A percentile compares a stretch with the other conserved stretches of the same genome.
Evolutionary conservation across 1,140 invertebrate species (phyloP).

Genomic region (Cyclina sinensis): DNA sequence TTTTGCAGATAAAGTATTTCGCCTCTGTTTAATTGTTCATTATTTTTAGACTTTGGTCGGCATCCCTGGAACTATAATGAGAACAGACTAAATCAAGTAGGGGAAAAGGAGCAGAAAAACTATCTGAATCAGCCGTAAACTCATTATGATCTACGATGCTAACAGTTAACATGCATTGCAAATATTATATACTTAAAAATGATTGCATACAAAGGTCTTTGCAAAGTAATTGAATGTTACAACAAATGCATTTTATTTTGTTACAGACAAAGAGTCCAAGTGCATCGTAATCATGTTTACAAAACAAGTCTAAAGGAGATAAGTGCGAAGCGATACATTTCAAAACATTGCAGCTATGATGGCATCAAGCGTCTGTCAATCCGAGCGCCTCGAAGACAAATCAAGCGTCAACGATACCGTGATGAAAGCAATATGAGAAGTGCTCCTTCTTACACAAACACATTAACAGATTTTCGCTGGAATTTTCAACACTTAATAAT

Average conservation of each 20-base stretch:
- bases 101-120: too few relatives aligned
- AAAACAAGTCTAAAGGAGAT: neutral
- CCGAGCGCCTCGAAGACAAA: constrained; percentile 38
- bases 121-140: too few relatives aligned
- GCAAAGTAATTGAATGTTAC: too few relatives aligned
- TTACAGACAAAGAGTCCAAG: neutral
- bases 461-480: constrained; percentile 67
- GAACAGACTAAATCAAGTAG: too few relatives aligned
- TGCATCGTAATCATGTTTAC: neutral
- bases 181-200: too few relatives aligned
- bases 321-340: neutral
- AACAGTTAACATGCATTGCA: too few relatives aligned
- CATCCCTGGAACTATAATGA: neutral
- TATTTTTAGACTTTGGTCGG: neutral
- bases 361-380: constrained; percentile 38
- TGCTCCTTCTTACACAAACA: constrained; percentile 59
- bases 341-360: constrained; percentile 7
- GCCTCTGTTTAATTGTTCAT: constrained; percentile 5
- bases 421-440: constrained; percentile 57
- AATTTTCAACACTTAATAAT: constrained; percentile 68
- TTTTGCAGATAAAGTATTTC: constrained; percentile 43
- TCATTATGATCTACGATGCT: too few relatives aligned
- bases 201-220: too few relatives aligned
- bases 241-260: too few relatives aligned
- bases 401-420: constrained; percentile 61